Conservation (phyloP, 1,140 invertebrate species). For the Solenopsis invicta region DNA sequence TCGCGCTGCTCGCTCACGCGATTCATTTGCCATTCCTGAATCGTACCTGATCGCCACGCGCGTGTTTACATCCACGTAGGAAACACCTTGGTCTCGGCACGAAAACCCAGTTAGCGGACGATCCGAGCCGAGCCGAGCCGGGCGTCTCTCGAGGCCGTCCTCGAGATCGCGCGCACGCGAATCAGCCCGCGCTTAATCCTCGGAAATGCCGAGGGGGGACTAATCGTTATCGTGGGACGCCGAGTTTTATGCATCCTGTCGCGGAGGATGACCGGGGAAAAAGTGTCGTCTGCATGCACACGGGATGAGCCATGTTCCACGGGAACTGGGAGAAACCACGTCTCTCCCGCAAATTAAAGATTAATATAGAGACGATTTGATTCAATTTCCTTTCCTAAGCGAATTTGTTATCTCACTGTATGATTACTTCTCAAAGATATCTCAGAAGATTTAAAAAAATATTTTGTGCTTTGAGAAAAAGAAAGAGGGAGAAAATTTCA, state of each 20-base stretch:
- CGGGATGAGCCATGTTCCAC: background rate
- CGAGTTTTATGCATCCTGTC: conserved; percentile 40
- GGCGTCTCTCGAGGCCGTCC: conserved; percentile 60
- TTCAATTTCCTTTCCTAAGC: background rate
- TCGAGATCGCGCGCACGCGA: conserved; percentile 37
- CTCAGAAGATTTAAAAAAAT: background rate
- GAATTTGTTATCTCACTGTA: background rate
- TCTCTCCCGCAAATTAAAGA: conserved; percentile 4
- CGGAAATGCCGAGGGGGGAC: conserved; percentile 13
- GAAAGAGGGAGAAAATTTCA: too few relatives aligned
- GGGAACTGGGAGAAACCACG: background rate
- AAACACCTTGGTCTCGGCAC: conserved; percentile 69
- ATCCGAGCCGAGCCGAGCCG: background rate
- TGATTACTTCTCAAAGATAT: background rate
- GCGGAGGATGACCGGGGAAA: background rate
- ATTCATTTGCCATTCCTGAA: conserved; percentile 53
- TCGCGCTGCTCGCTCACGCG: background rate
- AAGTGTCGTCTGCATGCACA: conserved; percentile 4
- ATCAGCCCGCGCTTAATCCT: conserved; percentile 7
- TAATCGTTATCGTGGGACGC: conserved; percentile 20
- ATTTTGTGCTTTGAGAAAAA: background rate
- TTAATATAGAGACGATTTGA: background rate
- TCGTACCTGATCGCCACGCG: conserved; percentile 20
- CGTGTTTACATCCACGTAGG: conserved; percentile 68
- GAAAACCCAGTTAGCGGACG: conserved; percentile 69